Percentiles rank a stretch among this genome's conserved stretches.
phyloP scores from a whole-genome alignment of 30 jellyfish, hydroid and myxozoan genomes.

The Nemopilema nomurai region DNA sequence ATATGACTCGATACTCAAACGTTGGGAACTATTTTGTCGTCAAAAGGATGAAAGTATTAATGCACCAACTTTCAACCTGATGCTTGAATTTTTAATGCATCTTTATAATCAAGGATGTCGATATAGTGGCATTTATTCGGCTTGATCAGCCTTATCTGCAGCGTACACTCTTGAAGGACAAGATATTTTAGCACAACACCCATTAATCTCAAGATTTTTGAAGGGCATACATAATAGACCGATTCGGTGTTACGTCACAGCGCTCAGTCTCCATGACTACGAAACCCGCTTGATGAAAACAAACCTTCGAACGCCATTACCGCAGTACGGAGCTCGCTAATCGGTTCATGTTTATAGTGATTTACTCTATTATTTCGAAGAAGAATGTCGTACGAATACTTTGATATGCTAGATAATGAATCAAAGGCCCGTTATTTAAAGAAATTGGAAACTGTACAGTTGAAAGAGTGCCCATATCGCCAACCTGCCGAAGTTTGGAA shows the following conservation, averaged over 20 bases:
- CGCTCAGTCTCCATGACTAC: conserved; percentile 17
- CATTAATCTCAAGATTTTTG: conserved; percentile 31
- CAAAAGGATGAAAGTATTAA: conserved; percentile 7
- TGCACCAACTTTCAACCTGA: conserved; percentile 11
- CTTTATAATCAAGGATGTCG: conserved; percentile 36
- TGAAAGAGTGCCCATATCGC: conserved; percentile 46
- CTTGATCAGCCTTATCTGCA: conserved; percentile 26
- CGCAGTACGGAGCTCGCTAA: too few relatives aligned
- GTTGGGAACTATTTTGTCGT: conserved; percentile 38
- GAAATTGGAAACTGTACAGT: conserved; percentile 5
- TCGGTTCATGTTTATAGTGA: neutral
- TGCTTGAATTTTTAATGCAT: conserved; percentile 19
- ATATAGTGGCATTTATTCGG: conserved; percentile 32
- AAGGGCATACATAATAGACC: conserved; percentile 40
- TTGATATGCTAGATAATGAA: conserved; percentile 4
- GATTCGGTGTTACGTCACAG: conserved; percentile 29
- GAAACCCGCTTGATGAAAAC: conserved; percentile 18
- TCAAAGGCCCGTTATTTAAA: neutral
- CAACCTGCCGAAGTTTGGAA: conserved; percentile 35
- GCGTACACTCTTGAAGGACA: conserved; percentile 22
- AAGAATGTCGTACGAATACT: conserved; percentile 30
- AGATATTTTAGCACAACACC: conserved; percentile 26
- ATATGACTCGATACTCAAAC: conserved; percentile 18
- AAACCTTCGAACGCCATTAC: neutral
- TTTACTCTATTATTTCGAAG: neutral